A percentile compares a stretch with the other conserved stretches of the same genome.
phyloP scores from a whole-genome alignment of 2,113 vertebrate species.

The Plecotus auritus region DNA sequence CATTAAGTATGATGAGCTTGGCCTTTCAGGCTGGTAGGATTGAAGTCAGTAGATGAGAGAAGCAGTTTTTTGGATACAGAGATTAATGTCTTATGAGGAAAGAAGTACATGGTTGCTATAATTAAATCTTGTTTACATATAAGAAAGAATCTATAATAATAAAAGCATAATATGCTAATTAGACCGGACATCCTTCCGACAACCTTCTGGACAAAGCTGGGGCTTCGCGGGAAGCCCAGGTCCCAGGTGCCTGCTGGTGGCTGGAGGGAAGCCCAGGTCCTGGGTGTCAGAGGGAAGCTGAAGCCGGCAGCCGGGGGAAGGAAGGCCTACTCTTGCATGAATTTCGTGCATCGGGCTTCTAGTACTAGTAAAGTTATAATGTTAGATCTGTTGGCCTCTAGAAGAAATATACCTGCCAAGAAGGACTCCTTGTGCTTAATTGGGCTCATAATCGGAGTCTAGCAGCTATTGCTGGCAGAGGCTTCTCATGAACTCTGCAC shows the following conservation, averaged over 20 bases:
- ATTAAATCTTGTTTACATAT: not conserved
- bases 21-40: not conserved
- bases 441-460: not conserved
- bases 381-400: not conserved
- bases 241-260: too few species aligned
- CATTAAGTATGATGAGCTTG: not conserved
- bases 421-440: not conserved
- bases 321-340: too few species aligned
- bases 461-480: not conserved
- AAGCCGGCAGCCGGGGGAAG: too few species aligned
- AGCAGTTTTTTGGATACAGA: not conserved
- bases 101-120: not conserved
- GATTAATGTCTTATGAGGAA: not conserved
- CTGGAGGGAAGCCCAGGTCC: too few species aligned
- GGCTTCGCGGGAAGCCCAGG: too few species aligned
- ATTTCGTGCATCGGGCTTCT: too few species aligned
- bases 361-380: not conserved
- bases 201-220: too few species aligned
- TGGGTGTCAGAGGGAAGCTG: too few species aligned
- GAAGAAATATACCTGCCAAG: not conserved
- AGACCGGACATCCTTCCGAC: too few species aligned
- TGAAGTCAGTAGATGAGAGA: not conserved
- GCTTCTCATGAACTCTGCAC: not conserved
- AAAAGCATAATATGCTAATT: too few species aligned
- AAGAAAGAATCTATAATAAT: not conserved